These are phyloP conservation scores for Drosophila rubida DNA, from an alignment of 2,888 invertebrate species.

Conservation along the genomic window DNA sequence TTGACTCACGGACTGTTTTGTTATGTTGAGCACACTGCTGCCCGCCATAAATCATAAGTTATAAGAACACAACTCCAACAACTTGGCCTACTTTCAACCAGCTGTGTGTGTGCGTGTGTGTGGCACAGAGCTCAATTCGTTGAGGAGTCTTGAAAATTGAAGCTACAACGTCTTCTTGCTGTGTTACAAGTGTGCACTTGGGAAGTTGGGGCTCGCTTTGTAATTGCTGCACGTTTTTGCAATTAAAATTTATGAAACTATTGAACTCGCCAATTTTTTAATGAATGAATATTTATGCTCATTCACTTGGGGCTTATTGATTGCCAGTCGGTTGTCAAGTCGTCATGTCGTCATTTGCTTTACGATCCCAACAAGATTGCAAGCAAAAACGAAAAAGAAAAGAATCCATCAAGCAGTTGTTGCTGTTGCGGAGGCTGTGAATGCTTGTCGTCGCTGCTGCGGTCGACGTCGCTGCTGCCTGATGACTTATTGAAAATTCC, in stretches of 20 bases:
- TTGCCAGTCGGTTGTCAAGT: constrained; percentile 26
- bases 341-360: constrained; percentile 49
- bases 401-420: constrained; percentile 30
- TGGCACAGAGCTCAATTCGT: constrained; percentile 1
- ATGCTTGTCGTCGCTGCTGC: background rate
- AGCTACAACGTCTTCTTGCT: background rate
- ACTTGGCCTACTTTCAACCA: constrained; percentile 65
- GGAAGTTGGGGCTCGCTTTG: constrained; percentile 10
- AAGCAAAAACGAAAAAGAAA: background rate
- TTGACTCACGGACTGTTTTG: constrained; percentile 30
- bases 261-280: constrained; percentile 68
- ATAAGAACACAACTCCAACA: constrained; percentile 40
- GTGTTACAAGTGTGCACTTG: constrained; percentile 10
- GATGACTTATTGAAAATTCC: constrained; percentile 82
- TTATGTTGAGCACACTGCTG: constrained; percentile 26
- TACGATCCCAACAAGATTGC: constrained; percentile 33
- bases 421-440: constrained; percentile 36
- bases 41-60: constrained; percentile 58
- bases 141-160: background rate
- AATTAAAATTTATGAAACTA: constrained; percentile 80
- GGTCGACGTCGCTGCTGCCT: constrained; percentile 22
- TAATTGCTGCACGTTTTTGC: constrained; percentile 74
- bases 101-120: constrained; percentile 24
- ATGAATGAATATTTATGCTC: constrained; percentile 65
- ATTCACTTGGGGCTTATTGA: constrained; percentile 38